Evolutionary conservation across 2,888 invertebrate genomes (phyloP).

Genomic region (Digitonthophagus gazella): DNA sequence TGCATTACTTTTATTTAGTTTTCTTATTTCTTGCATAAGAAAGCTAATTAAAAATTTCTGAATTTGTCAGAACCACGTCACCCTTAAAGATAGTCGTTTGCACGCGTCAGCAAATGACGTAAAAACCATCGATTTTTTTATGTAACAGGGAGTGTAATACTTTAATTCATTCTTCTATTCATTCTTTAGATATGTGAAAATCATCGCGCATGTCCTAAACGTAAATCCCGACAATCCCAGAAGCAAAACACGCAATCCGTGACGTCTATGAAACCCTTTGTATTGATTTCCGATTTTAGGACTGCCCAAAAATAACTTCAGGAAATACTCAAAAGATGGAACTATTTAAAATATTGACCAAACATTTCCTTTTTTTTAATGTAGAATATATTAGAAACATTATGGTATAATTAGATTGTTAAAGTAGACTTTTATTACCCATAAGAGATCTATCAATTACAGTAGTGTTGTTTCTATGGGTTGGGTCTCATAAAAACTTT

Average conservation of each 20-base stretch:
- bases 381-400: too few relatives aligned
- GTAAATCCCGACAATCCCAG: neutral
- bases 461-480: too few relatives aligned
- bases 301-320: neutral
- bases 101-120: too few relatives aligned
- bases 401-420: too few relatives aligned
- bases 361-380: too few relatives aligned
- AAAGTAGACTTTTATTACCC: too few relatives aligned
- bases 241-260: neutral
- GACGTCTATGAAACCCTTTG: neutral
- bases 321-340: neutral
- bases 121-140: neutral
- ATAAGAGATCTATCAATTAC: too few relatives aligned
- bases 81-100: too few relatives aligned
- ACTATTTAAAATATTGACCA: neutral
- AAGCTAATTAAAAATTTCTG: too few relatives aligned
- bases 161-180: neutral
- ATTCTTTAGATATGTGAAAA: neutral
- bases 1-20: neutral
- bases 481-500: neutral
- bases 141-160: neutral
- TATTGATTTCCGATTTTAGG: neutral
- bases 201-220: neutral
- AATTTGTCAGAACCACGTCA: too few relatives aligned
- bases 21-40: too few relatives aligned